These are phyloP conservation scores for Botrylloides violaceus DNA, from an alignment of 23 tunicate genomes.

Conservation along the genomic window DNA sequence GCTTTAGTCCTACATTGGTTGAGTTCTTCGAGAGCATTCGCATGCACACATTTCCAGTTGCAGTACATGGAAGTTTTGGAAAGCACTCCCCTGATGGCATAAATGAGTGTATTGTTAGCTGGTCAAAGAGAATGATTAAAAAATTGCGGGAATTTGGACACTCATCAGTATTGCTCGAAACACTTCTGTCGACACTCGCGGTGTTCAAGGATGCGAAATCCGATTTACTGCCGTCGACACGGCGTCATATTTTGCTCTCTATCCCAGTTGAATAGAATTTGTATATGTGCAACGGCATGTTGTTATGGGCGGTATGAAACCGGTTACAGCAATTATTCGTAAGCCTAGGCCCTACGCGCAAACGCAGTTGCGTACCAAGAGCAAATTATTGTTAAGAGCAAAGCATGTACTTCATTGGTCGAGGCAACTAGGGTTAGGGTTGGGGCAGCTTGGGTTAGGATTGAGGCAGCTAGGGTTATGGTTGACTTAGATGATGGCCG, in stretches of 20 bases:
- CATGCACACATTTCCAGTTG: background rate
- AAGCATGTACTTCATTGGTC: too few relatives aligned
- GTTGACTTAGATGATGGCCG: too few relatives aligned
- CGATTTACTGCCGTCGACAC: background rate
- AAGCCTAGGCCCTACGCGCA: too few relatives aligned
- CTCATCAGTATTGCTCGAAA: background rate
- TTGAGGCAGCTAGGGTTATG: too few relatives aligned
- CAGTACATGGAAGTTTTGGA: background rate
- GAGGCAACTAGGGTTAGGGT: too few relatives aligned
- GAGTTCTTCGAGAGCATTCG: background rate
- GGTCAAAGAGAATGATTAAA: background rate
- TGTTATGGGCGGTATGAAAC: too few relatives aligned
- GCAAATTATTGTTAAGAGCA: too few relatives aligned
- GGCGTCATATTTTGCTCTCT: background rate
- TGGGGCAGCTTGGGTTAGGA: too few relatives aligned
- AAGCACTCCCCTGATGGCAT: background rate
- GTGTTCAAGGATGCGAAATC: background rate
- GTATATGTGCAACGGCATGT: too few relatives aligned
- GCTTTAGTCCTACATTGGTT: background rate
- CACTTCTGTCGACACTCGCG: background rate
- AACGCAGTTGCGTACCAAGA: too few relatives aligned
- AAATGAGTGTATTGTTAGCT: background rate
- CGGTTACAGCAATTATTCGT: too few relatives aligned
- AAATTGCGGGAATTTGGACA: background rate
- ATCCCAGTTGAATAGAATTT: too few relatives aligned